phyloP scores from a whole-genome alignment of 2,113 vertebrate genomes.

The Gallinago media region DNA sequence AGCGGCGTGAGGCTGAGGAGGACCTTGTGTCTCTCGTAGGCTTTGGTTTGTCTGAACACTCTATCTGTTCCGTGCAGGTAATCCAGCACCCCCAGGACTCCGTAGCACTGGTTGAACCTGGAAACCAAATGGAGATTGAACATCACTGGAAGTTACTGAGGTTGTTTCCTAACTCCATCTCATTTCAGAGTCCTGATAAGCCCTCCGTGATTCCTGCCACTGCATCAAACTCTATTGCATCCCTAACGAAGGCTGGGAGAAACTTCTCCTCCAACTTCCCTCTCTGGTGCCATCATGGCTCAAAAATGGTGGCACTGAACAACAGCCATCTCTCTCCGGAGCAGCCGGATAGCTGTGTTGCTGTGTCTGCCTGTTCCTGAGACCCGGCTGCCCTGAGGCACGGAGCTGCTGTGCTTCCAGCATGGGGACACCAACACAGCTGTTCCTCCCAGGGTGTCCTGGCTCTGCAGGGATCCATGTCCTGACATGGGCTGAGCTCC shows the following conservation, averaged over 20 bases:
- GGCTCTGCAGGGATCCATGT: accelerated
- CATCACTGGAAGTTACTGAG: background rate
- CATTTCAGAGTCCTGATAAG: background rate
- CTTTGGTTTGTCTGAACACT: slow-evolving; percentile 84
- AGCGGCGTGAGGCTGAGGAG: slow-evolving; percentile 87
- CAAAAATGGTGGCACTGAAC: background rate
- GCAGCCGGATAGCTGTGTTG: accelerated
- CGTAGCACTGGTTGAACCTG: slow-evolving; percentile 94
- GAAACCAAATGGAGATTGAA: background rate
- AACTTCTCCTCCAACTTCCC: background rate
- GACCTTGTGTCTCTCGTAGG: slow-evolving; percentile 85
- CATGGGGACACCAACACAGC: background rate
- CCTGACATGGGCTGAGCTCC: accelerated
- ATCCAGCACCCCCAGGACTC: slow-evolving; percentile 91
- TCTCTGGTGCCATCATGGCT: accelerated
- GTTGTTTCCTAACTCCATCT: background rate
- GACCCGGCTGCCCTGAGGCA: accelerated
- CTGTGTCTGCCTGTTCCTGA: accelerated
- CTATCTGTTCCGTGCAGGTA: slow-evolving; percentile 88
- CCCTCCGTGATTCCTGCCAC: accelerated
- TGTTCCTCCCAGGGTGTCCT: accelerated
- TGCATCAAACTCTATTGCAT: background rate
- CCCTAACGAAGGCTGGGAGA: background rate
- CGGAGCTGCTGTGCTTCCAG: background rate
- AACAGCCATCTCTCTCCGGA: background rate